phyloP scores from a whole-genome alignment of 2,888 invertebrate species.

The Oasisia sp. region DNA sequence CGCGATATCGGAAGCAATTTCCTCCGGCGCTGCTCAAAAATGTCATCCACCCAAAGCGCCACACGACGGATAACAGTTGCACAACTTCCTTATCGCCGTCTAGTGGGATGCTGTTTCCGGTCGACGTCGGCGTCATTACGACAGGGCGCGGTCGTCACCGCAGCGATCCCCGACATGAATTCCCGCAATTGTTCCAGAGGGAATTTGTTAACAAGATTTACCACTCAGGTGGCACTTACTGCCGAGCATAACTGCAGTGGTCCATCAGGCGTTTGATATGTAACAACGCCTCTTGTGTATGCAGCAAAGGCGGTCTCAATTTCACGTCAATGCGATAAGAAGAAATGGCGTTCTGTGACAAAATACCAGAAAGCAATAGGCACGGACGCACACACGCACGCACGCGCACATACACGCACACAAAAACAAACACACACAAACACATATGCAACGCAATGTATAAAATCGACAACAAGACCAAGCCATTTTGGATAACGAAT shows the following conservation, averaged over 20 bases:
- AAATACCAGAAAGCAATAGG: neutral
- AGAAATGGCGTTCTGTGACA: neutral
- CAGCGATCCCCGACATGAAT: neutral
- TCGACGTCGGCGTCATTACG: neutral
- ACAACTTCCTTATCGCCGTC: neutral
- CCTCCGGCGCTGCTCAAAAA: neutral
- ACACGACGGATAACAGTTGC: conserved; percentile 7
- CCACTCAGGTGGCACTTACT: neutral
- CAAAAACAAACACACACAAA: too few species aligned
- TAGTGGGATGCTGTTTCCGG: neutral
- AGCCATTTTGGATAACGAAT: neutral
- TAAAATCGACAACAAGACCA: neutral
- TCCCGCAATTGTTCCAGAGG: neutral
- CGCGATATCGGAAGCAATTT: neutral
- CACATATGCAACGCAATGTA: neutral
- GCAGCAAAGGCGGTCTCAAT: neutral
- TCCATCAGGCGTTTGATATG: neutral
- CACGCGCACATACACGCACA: too few species aligned
- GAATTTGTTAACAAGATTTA: conserved; percentile 10
- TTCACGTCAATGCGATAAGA: neutral
- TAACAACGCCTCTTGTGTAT: neutral
- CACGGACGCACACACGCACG: neutral
- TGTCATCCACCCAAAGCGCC: neutral
- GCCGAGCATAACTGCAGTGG: neutral
- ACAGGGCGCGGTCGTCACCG: neutral